Conservation (phyloP, 2,888 invertebrate species). For the Macrosoma leucophasiata region DNA sequence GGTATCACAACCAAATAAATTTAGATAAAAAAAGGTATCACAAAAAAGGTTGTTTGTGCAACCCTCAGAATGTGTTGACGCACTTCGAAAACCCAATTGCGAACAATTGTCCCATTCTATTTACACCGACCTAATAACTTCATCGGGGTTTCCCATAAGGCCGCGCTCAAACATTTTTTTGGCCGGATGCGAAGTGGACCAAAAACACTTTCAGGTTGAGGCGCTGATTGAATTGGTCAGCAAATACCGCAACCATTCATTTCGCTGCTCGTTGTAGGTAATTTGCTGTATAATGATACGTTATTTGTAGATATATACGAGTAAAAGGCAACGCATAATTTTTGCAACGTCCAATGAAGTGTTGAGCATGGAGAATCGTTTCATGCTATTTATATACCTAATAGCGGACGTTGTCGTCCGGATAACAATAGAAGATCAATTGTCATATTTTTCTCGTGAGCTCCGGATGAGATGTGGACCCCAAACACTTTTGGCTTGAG, state of each 20-base stretch:
- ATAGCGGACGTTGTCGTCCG: no score
- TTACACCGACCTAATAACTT: constrained; percentile 50
- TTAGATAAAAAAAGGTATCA: no score
- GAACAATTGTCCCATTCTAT: constrained; percentile 41
- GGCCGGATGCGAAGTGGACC: constrained; percentile 20
- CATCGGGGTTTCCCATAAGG: constrained; percentile 30
- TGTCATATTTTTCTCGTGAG: no score
- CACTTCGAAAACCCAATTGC: constrained; percentile 36
- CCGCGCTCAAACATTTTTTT: constrained; percentile 40
- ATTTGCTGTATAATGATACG: no score
- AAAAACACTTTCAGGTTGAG: constrained; percentile 13
- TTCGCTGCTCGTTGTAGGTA: no score
- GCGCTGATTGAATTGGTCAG: constrained; percentile 1
- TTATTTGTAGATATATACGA: no score
- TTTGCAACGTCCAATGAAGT: no score
- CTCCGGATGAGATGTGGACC: constrained; percentile 20
- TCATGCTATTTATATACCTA: no score
- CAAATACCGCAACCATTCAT: constrained; percentile 1
- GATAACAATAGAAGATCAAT: no score
- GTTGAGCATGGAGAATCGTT: no score
- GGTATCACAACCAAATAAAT: no score
- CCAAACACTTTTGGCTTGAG: constrained; percentile 13
- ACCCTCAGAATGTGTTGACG: constrained; percentile 33
- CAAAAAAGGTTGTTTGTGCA: constrained; percentile 28
- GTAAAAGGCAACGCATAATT: no score